A percentile compares a stretch with the other conserved stretches of the same genome.
These are phyloP conservation scores for Poecile atricapillus DNA, from an alignment of 2,113 vertebrate genomes.

Conservation along the genomic window DNA sequence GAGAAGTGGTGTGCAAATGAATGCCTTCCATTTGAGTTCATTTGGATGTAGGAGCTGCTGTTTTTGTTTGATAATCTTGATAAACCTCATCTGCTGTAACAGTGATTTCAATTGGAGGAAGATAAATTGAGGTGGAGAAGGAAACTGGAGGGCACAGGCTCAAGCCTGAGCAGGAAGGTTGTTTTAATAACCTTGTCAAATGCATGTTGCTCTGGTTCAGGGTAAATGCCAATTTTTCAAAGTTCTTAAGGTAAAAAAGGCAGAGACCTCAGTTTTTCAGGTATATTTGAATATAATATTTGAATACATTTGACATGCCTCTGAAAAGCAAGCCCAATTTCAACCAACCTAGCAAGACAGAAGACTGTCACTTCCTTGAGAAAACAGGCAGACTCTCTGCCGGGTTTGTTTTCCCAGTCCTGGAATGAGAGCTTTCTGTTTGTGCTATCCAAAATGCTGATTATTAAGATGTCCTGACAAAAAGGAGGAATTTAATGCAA, in stretches of 20 bases:
- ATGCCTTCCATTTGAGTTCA: not conserved
- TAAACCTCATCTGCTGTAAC: slow-evolving; percentile 29
- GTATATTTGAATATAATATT: not conserved
- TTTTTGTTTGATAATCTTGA: slow-evolving; percentile 33
- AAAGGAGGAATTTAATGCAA: not conserved
- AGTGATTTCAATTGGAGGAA: slow-evolving; percentile 55
- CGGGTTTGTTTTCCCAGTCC: not conserved
- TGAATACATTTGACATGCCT: not conserved
- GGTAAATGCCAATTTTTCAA: not conserved
- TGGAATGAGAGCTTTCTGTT: not conserved
- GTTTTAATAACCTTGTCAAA: slow-evolving; percentile 18
- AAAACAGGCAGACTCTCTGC: not conserved
- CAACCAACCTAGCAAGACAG: not conserved
- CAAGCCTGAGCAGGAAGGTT: slow-evolving; percentile 27
- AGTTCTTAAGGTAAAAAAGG: not conserved
- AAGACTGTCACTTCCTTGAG: not conserved
- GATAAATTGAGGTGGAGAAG: slow-evolving; percentile 47
- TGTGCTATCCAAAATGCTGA: not conserved
- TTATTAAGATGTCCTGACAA: not conserved
- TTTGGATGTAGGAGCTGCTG: slow-evolving; percentile 4
- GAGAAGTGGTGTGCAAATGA: not conserved
- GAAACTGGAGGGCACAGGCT: slow-evolving; percentile 11
- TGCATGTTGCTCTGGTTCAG: not conserved
- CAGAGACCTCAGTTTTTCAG: not conserved
- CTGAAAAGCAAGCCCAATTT: not conserved